These are phyloP conservation scores for Lepidotrigona ventralis DNA, from an alignment of 1,140 invertebrate species.

Conservation along the genomic window DNA sequence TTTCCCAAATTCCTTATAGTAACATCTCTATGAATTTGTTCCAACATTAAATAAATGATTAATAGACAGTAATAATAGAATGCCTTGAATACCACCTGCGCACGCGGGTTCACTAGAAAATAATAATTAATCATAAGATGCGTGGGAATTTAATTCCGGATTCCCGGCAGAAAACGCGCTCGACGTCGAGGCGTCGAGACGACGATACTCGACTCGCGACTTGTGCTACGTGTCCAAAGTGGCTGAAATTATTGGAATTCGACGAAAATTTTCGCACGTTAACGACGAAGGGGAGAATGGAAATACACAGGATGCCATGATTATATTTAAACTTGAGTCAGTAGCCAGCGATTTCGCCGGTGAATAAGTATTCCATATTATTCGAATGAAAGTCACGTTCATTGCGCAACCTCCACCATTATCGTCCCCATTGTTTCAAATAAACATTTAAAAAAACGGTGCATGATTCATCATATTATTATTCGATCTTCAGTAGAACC, in stretches of 20 bases:
- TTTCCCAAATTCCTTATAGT: background rate
- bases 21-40: background rate
- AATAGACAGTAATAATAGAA: conserved; percentile 39
- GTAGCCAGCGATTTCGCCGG: conserved; percentile 42
- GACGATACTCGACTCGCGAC: background rate
- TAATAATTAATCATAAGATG: conserved; percentile 17
- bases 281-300: conserved; percentile 9
- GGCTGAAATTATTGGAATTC: background rate
- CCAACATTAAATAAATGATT: conserved; percentile 26
- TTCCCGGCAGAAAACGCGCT: background rate
- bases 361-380: conserved; percentile 52
- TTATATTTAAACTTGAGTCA: conserved; percentile 68
- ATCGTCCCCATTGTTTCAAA: background rate
- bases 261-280: background rate
- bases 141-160: conserved; percentile 10
- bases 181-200: background rate
- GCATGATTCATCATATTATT: too few species aligned
- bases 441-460: too few species aligned
- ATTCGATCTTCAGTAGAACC: too few species aligned
- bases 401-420: conserved; percentile 1
- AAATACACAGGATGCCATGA: conserved; percentile 37
- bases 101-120: conserved; percentile 2
- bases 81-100: conserved; percentile 31
- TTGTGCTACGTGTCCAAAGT: background rate
- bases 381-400: conserved; percentile 1